phyloP scores from a whole-genome alignment of 2,888 invertebrate genomes.

The Rotaria socialis region DNA sequence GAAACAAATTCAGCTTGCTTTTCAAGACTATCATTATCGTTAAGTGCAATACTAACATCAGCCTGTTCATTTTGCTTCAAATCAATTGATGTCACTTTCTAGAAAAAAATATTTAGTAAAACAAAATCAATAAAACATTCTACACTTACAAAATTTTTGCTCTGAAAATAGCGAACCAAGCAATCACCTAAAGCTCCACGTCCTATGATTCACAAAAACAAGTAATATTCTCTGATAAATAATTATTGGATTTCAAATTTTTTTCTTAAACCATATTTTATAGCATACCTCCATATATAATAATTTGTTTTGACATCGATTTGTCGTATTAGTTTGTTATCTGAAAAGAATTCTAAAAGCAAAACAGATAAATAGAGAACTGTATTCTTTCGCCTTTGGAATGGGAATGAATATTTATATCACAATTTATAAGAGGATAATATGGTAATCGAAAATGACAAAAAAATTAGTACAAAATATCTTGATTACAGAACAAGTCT shows the following conservation, averaged over 20 bases:
- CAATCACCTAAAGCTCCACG: conserved; percentile 42
- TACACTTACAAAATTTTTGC: conserved; percentile 38
- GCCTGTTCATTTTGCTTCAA: conserved; percentile 44
- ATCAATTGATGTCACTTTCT: conserved; percentile 44
- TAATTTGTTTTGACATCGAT: conserved; percentile 36
- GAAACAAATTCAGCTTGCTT: conserved; percentile 38
- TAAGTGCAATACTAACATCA: conserved; percentile 34
- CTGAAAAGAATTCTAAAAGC: background rate
- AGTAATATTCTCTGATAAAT: no score
- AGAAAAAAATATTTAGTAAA: background rate
- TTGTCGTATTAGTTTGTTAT: background rate
- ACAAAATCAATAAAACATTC: background rate
- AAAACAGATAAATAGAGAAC: background rate
- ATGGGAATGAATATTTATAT: background rate
- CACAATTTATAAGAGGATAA: background rate
- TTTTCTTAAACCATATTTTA: background rate
- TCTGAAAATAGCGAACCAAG: conserved; percentile 39
- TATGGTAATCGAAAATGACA: background rate
- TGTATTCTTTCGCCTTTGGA: background rate
- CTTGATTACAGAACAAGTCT: background rate
- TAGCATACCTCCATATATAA: conserved; percentile 40
- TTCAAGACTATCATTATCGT: background rate
- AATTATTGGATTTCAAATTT: no score
- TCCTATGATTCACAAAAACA: background rate
- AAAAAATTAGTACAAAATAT: background rate